Evolutionary conservation across 2,888 invertebrate species (phyloP).

Genomic region (Bembecia ichneumoniformis): DNA sequence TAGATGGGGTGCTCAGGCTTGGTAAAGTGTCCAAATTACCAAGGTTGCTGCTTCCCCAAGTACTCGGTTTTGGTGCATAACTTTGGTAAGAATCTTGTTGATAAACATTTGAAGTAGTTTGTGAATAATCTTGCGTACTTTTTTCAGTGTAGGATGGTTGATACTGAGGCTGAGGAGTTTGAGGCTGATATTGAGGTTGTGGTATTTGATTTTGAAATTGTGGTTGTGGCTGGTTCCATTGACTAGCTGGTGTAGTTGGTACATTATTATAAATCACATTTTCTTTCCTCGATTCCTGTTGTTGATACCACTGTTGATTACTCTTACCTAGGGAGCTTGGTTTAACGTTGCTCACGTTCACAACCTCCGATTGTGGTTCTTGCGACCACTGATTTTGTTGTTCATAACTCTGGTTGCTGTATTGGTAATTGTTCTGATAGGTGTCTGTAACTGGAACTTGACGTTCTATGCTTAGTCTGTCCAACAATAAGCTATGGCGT

Average conservation of each 20-base stretch:
- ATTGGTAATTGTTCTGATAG: conserved; percentile 43
- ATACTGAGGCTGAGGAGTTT: conserved; percentile 6
- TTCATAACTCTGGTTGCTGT: conserved; percentile 36
- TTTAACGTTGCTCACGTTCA: conserved; percentile 57
- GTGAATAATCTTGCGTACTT: conserved; percentile 27
- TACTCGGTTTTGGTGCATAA: conserved; percentile 44
- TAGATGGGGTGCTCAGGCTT: conserved; percentile 24
- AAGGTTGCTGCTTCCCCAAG: conserved; percentile 33
- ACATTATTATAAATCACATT: conserved; percentile 38
- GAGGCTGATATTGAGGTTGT: conserved; percentile 6
- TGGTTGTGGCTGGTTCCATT: conserved; percentile 21
- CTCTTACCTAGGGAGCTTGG: conserved; percentile 58
- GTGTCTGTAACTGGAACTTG: conserved; percentile 49
- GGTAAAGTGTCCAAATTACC: conserved; percentile 19
- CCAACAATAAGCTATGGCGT: conserved; percentile 55
- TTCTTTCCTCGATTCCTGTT: conserved; percentile 26
- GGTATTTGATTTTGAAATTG: conserved; percentile 17
- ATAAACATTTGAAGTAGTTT: conserved; percentile 24
- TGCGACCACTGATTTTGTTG: conserved; percentile 43
- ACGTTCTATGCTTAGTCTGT: conserved; percentile 56
- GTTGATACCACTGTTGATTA: conserved; percentile 63
- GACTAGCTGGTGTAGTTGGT: conserved; percentile 27
- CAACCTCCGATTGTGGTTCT: conserved; percentile 58
- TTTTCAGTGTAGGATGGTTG: conserved; percentile 35
- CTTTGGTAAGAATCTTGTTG: conserved; percentile 30